These are phyloP conservation scores for Lochmaea capreae DNA, from an alignment of 2,888 invertebrate species.

Conservation along the genomic window DNA sequence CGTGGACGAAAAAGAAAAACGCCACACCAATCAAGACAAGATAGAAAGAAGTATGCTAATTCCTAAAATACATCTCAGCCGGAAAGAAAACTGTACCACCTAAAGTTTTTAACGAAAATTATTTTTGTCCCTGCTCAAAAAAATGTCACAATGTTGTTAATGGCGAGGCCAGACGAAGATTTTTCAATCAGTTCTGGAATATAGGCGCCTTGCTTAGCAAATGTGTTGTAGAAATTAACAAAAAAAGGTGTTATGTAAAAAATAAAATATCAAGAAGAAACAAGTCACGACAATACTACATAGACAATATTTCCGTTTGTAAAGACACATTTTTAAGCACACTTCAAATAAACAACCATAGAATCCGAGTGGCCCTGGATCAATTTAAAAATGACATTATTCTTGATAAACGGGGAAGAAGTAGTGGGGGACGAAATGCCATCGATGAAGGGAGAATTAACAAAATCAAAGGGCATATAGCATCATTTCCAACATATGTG, in stretches of 20 bases:
- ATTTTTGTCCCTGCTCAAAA: slow-evolving; percentile 20
- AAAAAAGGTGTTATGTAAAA: slow-evolving; percentile 29
- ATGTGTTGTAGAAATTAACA: slow-evolving; percentile 18
- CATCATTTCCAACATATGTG: slow-evolving; percentile 19
- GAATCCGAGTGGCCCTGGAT: slow-evolving; percentile 24
- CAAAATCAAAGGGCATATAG: slow-evolving; percentile 17
- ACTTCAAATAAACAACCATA: slow-evolving; percentile 20
- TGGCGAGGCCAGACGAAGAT: slow-evolving; percentile 16
- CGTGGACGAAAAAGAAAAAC: slow-evolving; percentile 31
- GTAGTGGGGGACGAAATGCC: slow-evolving; percentile 18
- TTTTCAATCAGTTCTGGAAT: slow-evolving; percentile 30
- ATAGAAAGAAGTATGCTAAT: slow-evolving; percentile 23
- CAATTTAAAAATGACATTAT: slow-evolving; percentile 16
- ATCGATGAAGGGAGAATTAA: slow-evolving; percentile 12
- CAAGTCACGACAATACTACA: slow-evolving; percentile 23
- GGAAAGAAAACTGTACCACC: slow-evolving; percentile 22
- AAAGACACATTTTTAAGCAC: slow-evolving; percentile 28
- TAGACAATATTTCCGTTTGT: slow-evolving; percentile 14
- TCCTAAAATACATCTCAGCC: slow-evolving; percentile 12
- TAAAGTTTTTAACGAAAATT: slow-evolving; percentile 24
- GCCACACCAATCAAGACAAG: slow-evolving; percentile 8
- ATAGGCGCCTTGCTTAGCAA: slow-evolving; percentile 23
- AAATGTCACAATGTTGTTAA: slow-evolving; percentile 10
- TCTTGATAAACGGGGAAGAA: slow-evolving; percentile 23
- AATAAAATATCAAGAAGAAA: slow-evolving; percentile 18